Conservation (phyloP, 2,797 vertebrate genomes). For the Phoebastria nigripes region DNA sequence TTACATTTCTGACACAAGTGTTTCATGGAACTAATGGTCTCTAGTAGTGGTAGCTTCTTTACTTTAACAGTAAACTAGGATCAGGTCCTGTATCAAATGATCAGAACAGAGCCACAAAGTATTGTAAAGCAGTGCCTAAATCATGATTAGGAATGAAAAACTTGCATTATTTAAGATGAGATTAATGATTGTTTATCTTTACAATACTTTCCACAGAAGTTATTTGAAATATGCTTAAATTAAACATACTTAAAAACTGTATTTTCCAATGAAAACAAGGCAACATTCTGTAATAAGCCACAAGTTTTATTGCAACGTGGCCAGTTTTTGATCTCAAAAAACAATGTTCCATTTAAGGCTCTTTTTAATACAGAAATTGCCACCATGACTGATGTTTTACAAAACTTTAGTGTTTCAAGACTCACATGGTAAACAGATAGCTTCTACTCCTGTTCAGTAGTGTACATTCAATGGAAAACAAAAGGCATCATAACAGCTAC, state of each 20-base stretch:
- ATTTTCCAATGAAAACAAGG: conserved; percentile 79
- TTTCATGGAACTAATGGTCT: conserved; percentile 53
- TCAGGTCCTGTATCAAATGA: conserved; percentile 46
- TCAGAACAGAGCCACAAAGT: conserved; percentile 43
- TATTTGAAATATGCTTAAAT: conserved; percentile 63
- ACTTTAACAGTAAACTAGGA: conserved; percentile 17
- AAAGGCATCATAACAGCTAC: conserved; percentile 80
- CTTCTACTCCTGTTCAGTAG: conserved; percentile 79
- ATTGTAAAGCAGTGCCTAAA: conserved; percentile 53
- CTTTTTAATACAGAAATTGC: conserved; percentile 85
- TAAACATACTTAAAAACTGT: conserved; percentile 48
- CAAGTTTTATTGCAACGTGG: conserved; percentile 94
- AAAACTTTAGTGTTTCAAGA: conserved; percentile 83
- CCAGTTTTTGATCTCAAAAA: conserved; percentile 87
- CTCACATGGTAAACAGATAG: conserved; percentile 80
- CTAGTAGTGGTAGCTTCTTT: conserved; percentile 54
- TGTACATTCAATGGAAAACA: conserved; percentile 86
- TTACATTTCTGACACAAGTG: conserved; percentile 40
- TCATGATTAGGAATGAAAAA: conserved; percentile 48
- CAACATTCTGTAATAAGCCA: conserved; percentile 83
- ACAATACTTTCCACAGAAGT: conserved; percentile 62
- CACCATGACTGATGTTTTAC: conserved; percentile 79
- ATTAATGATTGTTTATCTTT: conserved; percentile 61
- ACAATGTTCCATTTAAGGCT: conserved; percentile 91
- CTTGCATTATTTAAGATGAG: conserved; percentile 58